phyloP scores from a whole-genome alignment of 2,113 vertebrate species.

The Atrichornis clamosus region DNA sequence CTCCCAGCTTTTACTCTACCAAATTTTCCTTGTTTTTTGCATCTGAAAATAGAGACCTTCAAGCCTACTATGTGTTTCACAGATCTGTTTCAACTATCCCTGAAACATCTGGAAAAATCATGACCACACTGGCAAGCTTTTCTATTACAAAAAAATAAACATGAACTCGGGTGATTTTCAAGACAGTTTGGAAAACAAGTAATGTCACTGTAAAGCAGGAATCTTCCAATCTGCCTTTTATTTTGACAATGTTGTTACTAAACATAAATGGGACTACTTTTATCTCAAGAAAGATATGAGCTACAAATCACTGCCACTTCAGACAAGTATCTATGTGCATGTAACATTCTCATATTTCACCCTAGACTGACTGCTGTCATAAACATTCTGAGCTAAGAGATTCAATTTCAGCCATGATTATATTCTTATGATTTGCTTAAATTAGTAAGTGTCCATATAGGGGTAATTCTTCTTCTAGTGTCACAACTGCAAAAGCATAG shows the following conservation, averaged over 20 bases:
- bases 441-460: background rate
- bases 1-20: background rate
- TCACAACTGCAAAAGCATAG: background rate
- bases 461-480: background rate
- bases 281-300: background rate
- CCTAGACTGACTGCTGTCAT: background rate
- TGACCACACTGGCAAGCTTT: background rate
- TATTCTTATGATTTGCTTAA: background rate
- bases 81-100: background rate
- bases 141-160: background rate
- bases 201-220: background rate
- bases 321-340: background rate
- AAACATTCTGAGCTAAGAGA: background rate
- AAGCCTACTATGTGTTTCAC: background rate
- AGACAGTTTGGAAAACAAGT: background rate
- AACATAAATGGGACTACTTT: background rate
- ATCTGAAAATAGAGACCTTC: background rate
- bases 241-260: background rate
- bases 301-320: background rate
- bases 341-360: background rate
- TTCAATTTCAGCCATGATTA: background rate
- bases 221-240: background rate
- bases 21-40: background rate
- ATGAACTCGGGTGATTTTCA: background rate
- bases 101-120: background rate